Base-by-base conservation (phyloP, 2,888 invertebrate genomes). In the Cantharis rufa region DNA sequence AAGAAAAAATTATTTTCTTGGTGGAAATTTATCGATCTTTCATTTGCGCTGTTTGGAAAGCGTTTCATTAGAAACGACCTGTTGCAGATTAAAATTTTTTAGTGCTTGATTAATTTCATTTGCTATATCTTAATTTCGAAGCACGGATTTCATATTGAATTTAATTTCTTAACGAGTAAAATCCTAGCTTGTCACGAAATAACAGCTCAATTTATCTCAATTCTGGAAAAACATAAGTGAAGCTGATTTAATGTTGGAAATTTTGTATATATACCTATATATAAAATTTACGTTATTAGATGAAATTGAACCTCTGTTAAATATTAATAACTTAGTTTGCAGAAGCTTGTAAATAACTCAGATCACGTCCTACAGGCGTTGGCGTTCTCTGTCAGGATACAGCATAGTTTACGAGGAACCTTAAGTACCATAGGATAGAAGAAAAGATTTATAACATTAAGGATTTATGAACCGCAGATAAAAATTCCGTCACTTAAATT, bases 351-450 rank as follows among this genome's bases (percentile, higher is more conserved):
- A 72, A 72, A 70, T 76, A 76, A 76, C 66, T 66, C 76, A 73
- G 61, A 70, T 77, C 76, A 77, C 76, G 76, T 77, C 69, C 24
- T 69, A 70, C 70, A 73, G 72, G 76, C 76, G 76, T 77, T 77
- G 76, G 73, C 76, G 66, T 77, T 72, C 70, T 77, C 73, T 74
- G 73, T 77, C 76, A 77, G 70, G 76, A 74, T 77, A 71, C 73
- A 77, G 73, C 48, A 77, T 77, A 77, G 73, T 77, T 77, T 77
- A 77, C 76, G 76, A 77, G 70, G 70, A 77, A 77, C 76, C 76
- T 63, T 62, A 68, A 70, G 76, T 70, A 77, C 73, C 73, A 77
- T 74, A 68, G 76, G 76, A 77, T 77, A 71, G 62, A 68, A 74
- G 70, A 62, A 15, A 61, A 77, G 76, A 77, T 77, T 77, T 77